Evolutionary conservation across 2,888 invertebrate species (phyloP), one percentile per base, ranked within the genome.

Genomic region (Stenodera caucasica): DNA sequence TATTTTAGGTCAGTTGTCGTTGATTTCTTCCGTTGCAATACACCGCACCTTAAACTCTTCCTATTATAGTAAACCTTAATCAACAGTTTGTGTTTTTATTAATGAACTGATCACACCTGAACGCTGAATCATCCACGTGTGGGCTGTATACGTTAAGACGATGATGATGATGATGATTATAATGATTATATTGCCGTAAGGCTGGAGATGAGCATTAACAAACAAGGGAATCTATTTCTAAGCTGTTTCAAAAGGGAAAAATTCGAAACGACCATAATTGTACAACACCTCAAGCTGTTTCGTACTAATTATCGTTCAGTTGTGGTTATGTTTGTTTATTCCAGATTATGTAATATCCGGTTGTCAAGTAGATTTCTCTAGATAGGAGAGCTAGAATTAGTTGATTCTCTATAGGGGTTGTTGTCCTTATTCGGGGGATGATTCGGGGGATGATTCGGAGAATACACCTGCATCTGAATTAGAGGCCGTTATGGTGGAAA

Each of bases 21-120:
- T 71, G 71, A 71, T 73, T 72, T 73, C 72, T 75, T 73, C 72
- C 71, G 70, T 67, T 63, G 59, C 53, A 40, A 40, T 68, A 72
- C 68, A 75, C 77, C 77, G 77, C 78, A 73, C 79, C 78, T 77
- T 72, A 65, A 63, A 40, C 68, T 69, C 67, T 73, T 78, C 79
- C 79, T 78, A 79, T 80, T 80, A 80, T 78, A 80, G 79, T 76
- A 78, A 80, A 77, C 76, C 72, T 75, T 77, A 79, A 80, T 80
- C 79, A 78, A 75, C 74, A 69, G 72, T 72, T 71, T 76, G 75
- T 77, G 77, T 78, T 78, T 78, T 79, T 78, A 78, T 79, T 79
- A 78, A 79, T 79, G 77, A 77, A 78, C 77, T 73, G 76, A 78
- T 78, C 78, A 77, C 78, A 77, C 78, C 77, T 78, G 77, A 74